Base-by-base conservation (phyloP, 35 echinoderm and acorn worm species). In the Chiridota heheva region DNA sequence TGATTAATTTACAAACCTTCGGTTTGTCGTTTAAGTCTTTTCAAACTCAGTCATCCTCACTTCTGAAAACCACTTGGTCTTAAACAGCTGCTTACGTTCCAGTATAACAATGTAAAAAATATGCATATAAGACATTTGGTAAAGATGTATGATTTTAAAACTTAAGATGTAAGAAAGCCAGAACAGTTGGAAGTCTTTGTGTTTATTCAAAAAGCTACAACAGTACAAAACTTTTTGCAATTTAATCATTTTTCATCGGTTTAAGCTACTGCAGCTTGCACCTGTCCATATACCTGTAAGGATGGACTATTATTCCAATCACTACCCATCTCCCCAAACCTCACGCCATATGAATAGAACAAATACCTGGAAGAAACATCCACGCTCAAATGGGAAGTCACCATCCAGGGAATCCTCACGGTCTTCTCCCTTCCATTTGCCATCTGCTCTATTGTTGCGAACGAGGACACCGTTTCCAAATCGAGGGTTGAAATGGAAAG, bases 401-500 rank as follows among this genome's bases (percentile, higher is more conserved):
- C 25, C 40, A 7, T 78, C 70, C 40, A 74, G 17, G 31, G 42
- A 43, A 35, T 68, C 58, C 63, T 82, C 79, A 46, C 79, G 37
- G 8, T 65, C 46, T 53, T 82, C 79, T 16, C 15, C 16, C 1
- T 65, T 69, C 79, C 60, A 82, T 36, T 49, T 37, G 27, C 36
- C 47, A 33, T 82, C 63, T 1, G 24, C 79, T 40, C 34, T 45
- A 30, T 29, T 67, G 79, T 82, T 82, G 8, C 79, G 43, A 7
- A 82, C 79, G 44, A 82, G 44, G 61, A 82, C 62, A 48, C 63
- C 60, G 15, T 82, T 82, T 16, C 63, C 60, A 42, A 82, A 82
- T 44, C 79, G 79, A 70, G 79, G 79, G 42, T 82, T 82, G 41
- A 82, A 82, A 22, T 82, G 79, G 40, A 82, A 69, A 7, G 79